Conservation (phyloP, 1,140 invertebrate genomes). For the Brachionus rotundiformis region DNA sequence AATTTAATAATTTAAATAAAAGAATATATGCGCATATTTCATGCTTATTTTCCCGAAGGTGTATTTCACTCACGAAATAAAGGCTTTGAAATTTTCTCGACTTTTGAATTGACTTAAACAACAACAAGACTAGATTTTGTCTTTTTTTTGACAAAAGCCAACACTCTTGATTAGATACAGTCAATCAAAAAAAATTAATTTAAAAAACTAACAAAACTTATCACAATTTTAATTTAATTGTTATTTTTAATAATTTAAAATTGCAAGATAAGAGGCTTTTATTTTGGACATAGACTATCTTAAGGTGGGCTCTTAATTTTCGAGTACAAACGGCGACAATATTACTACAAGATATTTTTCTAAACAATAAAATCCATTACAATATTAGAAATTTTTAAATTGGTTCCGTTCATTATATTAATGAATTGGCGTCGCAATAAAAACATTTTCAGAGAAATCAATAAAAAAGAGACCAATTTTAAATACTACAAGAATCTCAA, state of each 20-base stretch:
- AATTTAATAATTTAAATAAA: constrained; percentile 3
- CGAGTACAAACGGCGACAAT: constrained; percentile 44
- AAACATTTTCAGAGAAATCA: constrained; percentile 26
- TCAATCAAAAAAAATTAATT: constrained; percentile 34
- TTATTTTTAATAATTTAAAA: constrained; percentile 25
- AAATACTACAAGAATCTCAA: background rate
- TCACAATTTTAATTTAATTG: constrained; percentile 11
- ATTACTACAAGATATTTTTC: background rate
- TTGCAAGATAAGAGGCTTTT: constrained; percentile 29
- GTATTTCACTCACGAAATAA: constrained; percentile 35
- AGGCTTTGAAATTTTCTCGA: constrained; percentile 27
- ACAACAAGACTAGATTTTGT: background rate
- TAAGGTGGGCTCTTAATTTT: background rate
- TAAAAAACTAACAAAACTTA: constrained; percentile 38
- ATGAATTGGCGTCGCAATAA: background rate
- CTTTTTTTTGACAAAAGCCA: background rate
- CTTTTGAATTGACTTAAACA: constrained; percentile 6
- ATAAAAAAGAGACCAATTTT: constrained; percentile 15
- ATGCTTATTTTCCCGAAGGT: background rate
- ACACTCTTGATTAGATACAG: constrained; percentile 25
- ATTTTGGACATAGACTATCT: constrained; percentile 12
- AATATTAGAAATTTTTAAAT: constrained; percentile 41
- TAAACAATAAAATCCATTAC: constrained; percentile 30
- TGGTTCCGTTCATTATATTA: constrained; percentile 45
- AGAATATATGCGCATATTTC: constrained; percentile 13